Base-by-base conservation (phyloP, 2,888 invertebrate species). In the Troides aeacus region DNA sequence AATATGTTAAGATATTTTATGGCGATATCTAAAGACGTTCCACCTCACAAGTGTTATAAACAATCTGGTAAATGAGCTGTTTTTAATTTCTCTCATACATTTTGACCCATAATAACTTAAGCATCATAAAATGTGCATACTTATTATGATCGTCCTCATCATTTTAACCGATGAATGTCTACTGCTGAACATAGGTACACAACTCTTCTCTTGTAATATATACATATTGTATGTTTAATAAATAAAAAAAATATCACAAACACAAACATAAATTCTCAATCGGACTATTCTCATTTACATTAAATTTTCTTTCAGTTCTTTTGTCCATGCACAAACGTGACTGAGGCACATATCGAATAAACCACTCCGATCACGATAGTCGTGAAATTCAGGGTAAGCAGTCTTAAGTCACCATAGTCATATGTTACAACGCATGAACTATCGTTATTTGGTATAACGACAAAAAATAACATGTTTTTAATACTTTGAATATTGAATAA, bases 291-390 rank as follows among this genome's bases (percentile, higher is more conserved):
- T 81, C 77, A 68, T 74, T 76, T 74, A 73, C 76, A 78, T 73
- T 72, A 72, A 71, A 59, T 63, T 53, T 66, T 60, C 59, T 63
- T 60, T 66, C 56, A 18, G n/a, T 62, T 59, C 50, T 63, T 63
- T 70, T 63, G 66, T 56, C 78, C 80, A 81, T 80, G 81, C 80
- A 84, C 79, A 85, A 89, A 90, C 90, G 89, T 90, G 89, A 88
- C 88, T 79, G 61, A 66, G 62, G 60, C 57, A 57, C 64, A 62
- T 57, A 78, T 76, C 75, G 78, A 78, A 79, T 79, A 81, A 86
- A 85, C 74, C 83, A 80, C 81, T 77, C 81, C 80, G 83, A 86
- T 89, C 89, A 89, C 89, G 89, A 90, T 81, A 76, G 76, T 74
- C 76, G 78, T 74, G 80, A 83, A 84, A 88, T 87, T 82, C 79